Evolutionary conservation across 2,797 vertebrate species (phyloP).

Genomic region (Microtus californicus): DNA sequence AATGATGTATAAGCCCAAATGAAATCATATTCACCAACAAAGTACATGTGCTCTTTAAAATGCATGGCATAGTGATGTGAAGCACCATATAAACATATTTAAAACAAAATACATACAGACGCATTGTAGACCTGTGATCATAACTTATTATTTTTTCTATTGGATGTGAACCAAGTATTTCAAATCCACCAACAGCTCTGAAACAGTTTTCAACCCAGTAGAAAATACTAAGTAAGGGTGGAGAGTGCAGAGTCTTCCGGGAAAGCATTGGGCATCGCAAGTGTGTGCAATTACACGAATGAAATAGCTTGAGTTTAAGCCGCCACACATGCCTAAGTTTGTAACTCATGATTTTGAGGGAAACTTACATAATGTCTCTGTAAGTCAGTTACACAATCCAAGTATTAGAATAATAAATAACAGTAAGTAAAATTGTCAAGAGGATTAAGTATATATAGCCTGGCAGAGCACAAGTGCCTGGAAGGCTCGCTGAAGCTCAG

Average conservation of each 20-base stretch:
- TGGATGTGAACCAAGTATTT: slow-evolving; percentile 17
- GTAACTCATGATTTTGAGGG: neutral
- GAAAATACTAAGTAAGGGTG: neutral
- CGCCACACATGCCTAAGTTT: neutral
- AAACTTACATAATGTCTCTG: slow-evolving; percentile 11
- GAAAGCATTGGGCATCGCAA: neutral
- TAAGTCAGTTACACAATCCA: slow-evolving; percentile 19
- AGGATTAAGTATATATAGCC: neutral
- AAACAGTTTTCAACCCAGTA: neutral
- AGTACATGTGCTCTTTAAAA: slow-evolving; percentile 45
- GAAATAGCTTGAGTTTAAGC: neutral
- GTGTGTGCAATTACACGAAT: neutral
- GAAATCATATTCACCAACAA: slow-evolving; percentile 58
- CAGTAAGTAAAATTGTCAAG: neutral
- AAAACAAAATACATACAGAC: neutral
- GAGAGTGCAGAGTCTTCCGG: neutral
- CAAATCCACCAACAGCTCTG: neutral
- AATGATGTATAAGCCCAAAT: slow-evolving; percentile 42
- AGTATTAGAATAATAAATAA: neutral
- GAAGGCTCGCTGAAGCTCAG: neutral
- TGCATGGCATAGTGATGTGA: neutral
- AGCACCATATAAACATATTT: neutral
- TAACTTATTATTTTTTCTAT: slow-evolving; percentile 11
- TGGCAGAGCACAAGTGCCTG: neutral
- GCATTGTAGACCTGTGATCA: neutral